Base-by-base conservation (phyloP, 2,113 vertebrate species). In the Turdus rufiventris region DNA sequence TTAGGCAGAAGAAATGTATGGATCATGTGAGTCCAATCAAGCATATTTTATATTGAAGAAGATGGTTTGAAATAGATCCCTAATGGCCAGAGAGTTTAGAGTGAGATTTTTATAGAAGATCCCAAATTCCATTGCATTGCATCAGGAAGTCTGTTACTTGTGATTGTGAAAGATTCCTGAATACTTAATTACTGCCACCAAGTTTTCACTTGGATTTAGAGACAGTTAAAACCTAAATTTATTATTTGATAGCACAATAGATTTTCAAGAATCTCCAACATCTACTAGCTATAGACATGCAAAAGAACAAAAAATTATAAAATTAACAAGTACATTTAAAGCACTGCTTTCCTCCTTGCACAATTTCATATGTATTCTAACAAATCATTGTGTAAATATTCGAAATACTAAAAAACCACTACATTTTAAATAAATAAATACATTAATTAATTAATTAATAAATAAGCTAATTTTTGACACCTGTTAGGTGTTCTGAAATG, bases 291-390 rank as follows among this genome's bases (percentile, higher is more conserved):
- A 2, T 17, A 21, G 33, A 21, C 5, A 51, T 9, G 45, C 8
- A 57, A 57, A 43, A 53, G 25, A 51, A 79, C 12, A 3, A 1
- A 1, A 1, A 7, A 4, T n/a, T 40, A 3, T 24, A 3, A 61
- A 80, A 31, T 51, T 65, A 58, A 40, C 1, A 42, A 18, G 3
- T 34, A 29, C 29, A 50, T 34, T 26, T 50, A 13, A 62, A 85
- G 10, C 25, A 70, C 4, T 51, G 4, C 1, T 17, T 3, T 2
- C 4, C 12, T 12, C 8, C 7, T 9, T 3, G 14, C 28, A 29
- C 11, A 20, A 26, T 34, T 61, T 83, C 3, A 1, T 51, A 17
- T 25, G 1, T 57, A 13, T 73, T 79, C 74, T 76, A 89, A 71
- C 8, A 65, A 36, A 53, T 18, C 2, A 4, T 2, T 17, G 11